These are phyloP conservation scores for Nesoenas mayeri DNA, from an alignment of 2,113 vertebrate species.

Conservation along the genomic window DNA sequence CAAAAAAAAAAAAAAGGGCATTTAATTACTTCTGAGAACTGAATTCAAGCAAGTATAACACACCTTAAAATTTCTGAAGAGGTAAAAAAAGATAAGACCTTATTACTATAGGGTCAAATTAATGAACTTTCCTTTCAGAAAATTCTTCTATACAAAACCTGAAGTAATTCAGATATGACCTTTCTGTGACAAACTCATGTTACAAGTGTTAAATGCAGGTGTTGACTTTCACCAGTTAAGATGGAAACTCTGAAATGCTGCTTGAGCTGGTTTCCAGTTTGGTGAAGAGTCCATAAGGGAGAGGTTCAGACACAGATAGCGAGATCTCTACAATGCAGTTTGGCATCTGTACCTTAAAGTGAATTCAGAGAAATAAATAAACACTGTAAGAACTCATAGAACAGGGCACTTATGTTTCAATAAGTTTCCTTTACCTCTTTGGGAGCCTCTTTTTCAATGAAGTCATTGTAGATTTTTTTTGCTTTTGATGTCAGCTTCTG, in stretches of 20 bases:
- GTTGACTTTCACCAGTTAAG: not conserved
- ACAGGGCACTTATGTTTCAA: not conserved
- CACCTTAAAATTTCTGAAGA: not conserved
- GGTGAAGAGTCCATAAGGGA: not conserved
- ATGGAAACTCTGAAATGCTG: not conserved
- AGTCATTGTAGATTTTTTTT: conserved; percentile 86
- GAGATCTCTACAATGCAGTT: not conserved
- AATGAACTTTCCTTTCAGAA: not conserved
- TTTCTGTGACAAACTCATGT: not conserved
- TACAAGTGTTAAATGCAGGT: not conserved
- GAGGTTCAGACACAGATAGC: not conserved
- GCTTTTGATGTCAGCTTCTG: conserved; percentile 81
- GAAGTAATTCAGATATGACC: not conserved
- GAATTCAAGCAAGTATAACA: not conserved
- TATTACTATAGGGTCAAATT: not conserved
- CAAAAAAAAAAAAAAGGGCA: not conserved
- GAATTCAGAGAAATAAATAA: not conserved
- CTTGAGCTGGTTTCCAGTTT: not conserved
- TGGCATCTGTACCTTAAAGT: not conserved
- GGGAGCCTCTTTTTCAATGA: conserved; percentile 87
- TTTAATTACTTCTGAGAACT: not conserved
- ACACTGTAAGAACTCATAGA: accelerated
- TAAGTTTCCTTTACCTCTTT: conserved; percentile 83
- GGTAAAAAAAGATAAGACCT: not conserved
- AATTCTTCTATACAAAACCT: not conserved